Conservation (phyloP, 2,888 invertebrate genomes). For the Ellobium chinense region DNA sequence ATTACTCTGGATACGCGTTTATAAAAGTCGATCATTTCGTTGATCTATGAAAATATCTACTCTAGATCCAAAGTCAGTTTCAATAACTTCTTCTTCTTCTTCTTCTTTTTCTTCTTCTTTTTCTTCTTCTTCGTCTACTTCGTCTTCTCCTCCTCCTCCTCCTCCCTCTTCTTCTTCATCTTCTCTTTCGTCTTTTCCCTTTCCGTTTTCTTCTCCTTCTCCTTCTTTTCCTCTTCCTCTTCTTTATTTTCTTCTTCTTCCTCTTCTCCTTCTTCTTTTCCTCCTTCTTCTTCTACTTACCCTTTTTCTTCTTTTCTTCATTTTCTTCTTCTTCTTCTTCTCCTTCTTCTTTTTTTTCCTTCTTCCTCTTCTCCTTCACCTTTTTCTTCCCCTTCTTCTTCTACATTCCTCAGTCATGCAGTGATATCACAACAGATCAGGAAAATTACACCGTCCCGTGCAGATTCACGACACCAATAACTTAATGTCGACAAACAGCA, state of each 20-base stretch:
- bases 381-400: not conserved
- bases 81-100: not conserved
- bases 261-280: not conserved
- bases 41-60: no score
- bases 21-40: no score
- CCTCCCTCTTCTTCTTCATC: not conserved
- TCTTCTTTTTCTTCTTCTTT: not conserved
- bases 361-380: not conserved
- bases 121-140: not conserved
- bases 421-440: not conserved
- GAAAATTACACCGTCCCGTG: no score
- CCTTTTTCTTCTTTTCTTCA: not conserved
- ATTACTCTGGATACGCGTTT: no score
- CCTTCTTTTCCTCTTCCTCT: not conserved
- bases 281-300: no score
- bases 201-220: not conserved
- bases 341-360: not conserved
- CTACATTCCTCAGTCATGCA: not conserved
- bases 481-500: no score
- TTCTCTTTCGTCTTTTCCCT: not conserved
- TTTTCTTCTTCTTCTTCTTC: not conserved
- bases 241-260: not conserved
- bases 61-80: not conserved
- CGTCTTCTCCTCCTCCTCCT: not conserved
- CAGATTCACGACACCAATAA: no score